Conservation (phyloP, 1,140 invertebrate species). For the Gonatopus flavifemur region DNA sequence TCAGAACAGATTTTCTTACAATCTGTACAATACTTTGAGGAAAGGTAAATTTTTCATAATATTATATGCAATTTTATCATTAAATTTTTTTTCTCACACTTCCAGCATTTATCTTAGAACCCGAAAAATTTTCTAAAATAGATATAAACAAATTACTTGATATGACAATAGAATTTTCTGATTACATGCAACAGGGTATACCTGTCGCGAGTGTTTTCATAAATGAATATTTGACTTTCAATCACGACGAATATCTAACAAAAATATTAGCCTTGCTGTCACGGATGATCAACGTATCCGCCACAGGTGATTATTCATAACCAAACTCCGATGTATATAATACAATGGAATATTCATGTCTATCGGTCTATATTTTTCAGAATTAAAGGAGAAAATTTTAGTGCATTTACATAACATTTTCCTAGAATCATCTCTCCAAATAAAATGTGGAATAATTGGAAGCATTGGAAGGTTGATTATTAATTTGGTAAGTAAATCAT, state of each 20-base stretch:
- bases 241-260: constrained; percentile 34
- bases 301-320: constrained; percentile 36
- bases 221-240: constrained; percentile 41
- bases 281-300: constrained; percentile 44
- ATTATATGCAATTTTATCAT: not conserved
- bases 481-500: constrained; percentile 38
- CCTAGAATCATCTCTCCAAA: constrained; percentile 33
- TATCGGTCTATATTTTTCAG: constrained; percentile 22
- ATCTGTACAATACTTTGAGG: constrained; percentile 48
- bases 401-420: constrained; percentile 40
- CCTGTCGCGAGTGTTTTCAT: constrained; percentile 47
- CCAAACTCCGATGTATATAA: too few relatives aligned
- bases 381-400: constrained; percentile 37
- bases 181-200: constrained; percentile 53
- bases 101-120: constrained; percentile 47
- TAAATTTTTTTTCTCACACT: constrained; percentile 4
- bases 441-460: constrained; percentile 45
- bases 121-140: constrained; percentile 32
- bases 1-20: constrained; percentile 52
- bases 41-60: constrained; percentile 27
- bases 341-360: too few relatives aligned
- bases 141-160: constrained; percentile 44
- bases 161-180: constrained; percentile 43
- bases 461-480: constrained; percentile 34
- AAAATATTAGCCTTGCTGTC: constrained; percentile 42